phyloP scores from a whole-genome alignment of 1,140 invertebrate genomes.

The Drosophila simulans region DNA sequence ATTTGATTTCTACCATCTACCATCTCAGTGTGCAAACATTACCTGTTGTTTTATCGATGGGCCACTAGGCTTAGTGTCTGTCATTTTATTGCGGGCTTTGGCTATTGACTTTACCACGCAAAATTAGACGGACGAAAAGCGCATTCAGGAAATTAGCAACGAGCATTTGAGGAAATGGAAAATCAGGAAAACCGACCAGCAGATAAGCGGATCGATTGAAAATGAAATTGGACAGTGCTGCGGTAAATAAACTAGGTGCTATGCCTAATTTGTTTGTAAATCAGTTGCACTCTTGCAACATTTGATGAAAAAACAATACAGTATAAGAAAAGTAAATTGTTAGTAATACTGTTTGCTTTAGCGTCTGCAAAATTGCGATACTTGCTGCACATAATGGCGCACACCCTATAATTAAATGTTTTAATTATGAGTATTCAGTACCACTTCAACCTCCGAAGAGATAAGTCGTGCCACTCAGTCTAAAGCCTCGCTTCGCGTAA shows the following conservation, averaged over 20 bases:
- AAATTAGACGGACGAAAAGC: constrained; percentile 31
- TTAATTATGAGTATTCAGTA: constrained; percentile 26
- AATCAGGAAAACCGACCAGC: constrained; percentile 6
- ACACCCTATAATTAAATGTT: constrained; percentile 8
- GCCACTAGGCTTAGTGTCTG: not conserved
- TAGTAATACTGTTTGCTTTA: not conserved
- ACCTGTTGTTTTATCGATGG: not conserved
- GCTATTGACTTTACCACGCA: constrained; percentile 30
- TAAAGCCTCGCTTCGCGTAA: too few relatives aligned
- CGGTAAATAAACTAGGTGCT: constrained; percentile 7
- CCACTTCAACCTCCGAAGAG: too few relatives aligned
- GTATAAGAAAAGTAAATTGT: not conserved
- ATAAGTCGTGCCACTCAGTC: too few relatives aligned
- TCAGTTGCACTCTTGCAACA: not conserved
- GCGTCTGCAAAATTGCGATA: not conserved
- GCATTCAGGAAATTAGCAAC: constrained; percentile 18
- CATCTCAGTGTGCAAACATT: not conserved
- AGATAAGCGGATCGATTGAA: constrained; percentile 12
- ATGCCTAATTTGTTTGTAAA: not conserved
- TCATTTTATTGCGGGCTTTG: constrained; percentile 15
- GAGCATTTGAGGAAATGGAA: constrained; percentile 9
- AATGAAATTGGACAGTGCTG: not conserved
- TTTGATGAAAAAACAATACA: too few relatives aligned
- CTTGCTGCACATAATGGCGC: not conserved
- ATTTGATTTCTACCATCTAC: not conserved